Evolutionary conservation across 2,113 vertebrate species (phyloP), one percentile per base, ranked within the genome.

Genomic region (Stegastes partitus): DNA sequence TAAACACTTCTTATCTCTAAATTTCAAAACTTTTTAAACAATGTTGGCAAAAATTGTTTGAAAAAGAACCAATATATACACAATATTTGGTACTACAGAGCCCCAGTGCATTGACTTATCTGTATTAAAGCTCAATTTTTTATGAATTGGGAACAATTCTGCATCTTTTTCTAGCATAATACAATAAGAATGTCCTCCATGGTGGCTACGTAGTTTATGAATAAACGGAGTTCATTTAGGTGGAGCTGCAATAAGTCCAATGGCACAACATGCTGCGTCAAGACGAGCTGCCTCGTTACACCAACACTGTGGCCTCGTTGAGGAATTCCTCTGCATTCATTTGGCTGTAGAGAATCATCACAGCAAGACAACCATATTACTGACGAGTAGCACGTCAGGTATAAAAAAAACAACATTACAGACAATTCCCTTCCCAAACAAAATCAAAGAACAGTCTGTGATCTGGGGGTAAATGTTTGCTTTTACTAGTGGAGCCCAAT

Each of bases 271-370:
- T 62, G 34, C 59, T 44, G 65, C 16, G 23, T 39, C 2, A 22
- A 63, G 78, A 65, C 37, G 15, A 44, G 37, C 57, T 15, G 63
- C 63, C 67, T 79, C 75, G 66, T 82, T 69, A 76, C 53, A 45
- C 21, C 34, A 18, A 28, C 73, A 21, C 55, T 37, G 28, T 14
- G 14, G 26, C 12, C 57, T 75, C 74, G 61, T 82, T 76, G 82
- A 59, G 47, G 62, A 42, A 57, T 77, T 72, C 70, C 37, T 75
- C 56, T 51, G 62, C 39, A 65, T 31, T 72, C 51, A 70, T 77
- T 74, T 71, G 51, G 22, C 74, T 26, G 62, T 45, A 28, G 56
- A 15, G 44, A 37, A 50, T 50, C 34, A 26, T 9, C 31, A 44
- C 65, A 31, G 75, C 66, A 9, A 39, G 26, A 71, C 5, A 62